Conservation (phyloP, 2,797 vertebrate species). For the Fringilla coelebs region DNA sequence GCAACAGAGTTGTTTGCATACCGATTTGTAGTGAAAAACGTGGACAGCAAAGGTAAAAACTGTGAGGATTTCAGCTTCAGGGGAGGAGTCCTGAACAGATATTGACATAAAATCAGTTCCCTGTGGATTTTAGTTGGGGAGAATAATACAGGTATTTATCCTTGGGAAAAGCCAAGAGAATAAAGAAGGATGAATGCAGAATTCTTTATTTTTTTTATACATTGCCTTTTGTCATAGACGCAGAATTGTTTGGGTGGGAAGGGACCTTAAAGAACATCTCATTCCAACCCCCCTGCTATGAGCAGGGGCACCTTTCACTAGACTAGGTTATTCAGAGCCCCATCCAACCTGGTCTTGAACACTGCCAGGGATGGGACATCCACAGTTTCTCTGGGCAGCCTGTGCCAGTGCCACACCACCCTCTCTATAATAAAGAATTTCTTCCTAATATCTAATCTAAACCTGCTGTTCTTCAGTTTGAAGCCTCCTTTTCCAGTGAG, state of each 20-base stretch:
- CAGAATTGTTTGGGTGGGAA: neutral
- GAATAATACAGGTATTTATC: neutral
- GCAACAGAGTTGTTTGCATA: neutral
- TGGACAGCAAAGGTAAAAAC: neutral
- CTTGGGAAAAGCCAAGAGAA: neutral
- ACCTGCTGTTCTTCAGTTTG: neutral
- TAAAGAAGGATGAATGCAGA: neutral
- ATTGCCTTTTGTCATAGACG: neutral
- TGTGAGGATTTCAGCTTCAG: neutral
- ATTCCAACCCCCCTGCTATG: fast-evolving
- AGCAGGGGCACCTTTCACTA: neutral
- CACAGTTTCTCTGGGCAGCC: neutral
- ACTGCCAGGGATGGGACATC: neutral
- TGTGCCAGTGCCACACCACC: neutral
- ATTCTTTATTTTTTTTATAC: neutral
- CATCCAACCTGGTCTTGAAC: neutral
- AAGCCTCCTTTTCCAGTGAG: neutral
- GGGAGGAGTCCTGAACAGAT: neutral
- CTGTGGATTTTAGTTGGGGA: neutral
- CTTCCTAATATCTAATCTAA: neutral
- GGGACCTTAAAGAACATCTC: neutral
- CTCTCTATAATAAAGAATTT: neutral
- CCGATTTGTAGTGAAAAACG: neutral
- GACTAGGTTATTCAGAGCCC: neutral
- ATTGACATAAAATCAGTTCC: neutral